A percentile compares a stretch with the other conserved stretches of the same genome.
phyloP scores from a whole-genome alignment of 2,888 invertebrate species.

The Pristionchus maxplancki region DNA sequence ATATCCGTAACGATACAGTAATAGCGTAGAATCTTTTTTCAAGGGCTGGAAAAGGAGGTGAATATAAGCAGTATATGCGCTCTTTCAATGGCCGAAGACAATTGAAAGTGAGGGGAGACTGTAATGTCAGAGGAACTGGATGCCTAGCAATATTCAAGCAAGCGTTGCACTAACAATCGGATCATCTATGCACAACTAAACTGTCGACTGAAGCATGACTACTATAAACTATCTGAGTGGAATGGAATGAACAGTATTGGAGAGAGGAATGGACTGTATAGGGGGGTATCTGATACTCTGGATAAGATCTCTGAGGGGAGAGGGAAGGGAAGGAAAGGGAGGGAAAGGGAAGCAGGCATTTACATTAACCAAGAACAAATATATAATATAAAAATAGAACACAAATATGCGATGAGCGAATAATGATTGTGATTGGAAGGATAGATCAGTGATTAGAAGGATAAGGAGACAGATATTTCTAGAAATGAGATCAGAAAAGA shows the following conservation, averaged over 20 bases:
- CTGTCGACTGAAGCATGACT: conserved; percentile 9
- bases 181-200: conserved; percentile 19
- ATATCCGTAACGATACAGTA: conserved; percentile 29
- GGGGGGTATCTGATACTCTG: not conserved
- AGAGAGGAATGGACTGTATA: not conserved
- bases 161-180: conserved; percentile 23
- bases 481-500: conserved; percentile 20
- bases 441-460: not conserved
- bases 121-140: not conserved
- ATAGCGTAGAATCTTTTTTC: conserved; percentile 37
- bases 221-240: not conserved
- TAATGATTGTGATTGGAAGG: not conserved
- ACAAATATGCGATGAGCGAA: conserved; percentile 36
- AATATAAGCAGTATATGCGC: not conserved
- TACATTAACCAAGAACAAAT: not conserved
- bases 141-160: conserved; percentile 14
- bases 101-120: not conserved
- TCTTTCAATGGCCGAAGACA: not conserved
- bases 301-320: not conserved
- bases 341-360: not conserved
- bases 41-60: not conserved
- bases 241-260: not conserved
- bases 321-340: not conserved
- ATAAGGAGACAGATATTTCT: not conserved
- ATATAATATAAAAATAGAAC: not conserved